These are phyloP conservation scores for Erynnis tages DNA, from an alignment of 2,888 invertebrate genomes.

Conservation along the genomic window DNA sequence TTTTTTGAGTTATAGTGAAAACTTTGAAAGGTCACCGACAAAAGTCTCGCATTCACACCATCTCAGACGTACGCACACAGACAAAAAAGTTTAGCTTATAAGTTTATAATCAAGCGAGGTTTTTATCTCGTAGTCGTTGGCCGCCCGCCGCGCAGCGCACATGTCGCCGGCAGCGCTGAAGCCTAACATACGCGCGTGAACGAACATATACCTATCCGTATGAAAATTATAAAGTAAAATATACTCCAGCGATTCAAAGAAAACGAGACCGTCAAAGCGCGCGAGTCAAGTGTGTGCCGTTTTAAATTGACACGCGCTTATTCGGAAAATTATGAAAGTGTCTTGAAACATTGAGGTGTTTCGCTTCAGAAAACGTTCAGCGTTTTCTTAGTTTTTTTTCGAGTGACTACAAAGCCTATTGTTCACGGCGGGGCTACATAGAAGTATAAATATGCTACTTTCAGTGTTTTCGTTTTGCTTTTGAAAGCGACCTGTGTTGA, in stretches of 20 bases:
- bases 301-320: slow-evolving; percentile 54
- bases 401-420: slow-evolving; percentile 76
- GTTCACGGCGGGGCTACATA: slow-evolving; percentile 54
- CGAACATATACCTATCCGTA: slow-evolving; percentile 57
- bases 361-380: slow-evolving; percentile 59
- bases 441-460: slow-evolving; percentile 65
- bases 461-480: slow-evolving; percentile 65
- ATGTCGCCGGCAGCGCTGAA: slow-evolving; percentile 60
- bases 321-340: slow-evolving; percentile 76
- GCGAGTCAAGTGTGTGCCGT: slow-evolving; percentile 56
- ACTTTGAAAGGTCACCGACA: slow-evolving; percentile 70
- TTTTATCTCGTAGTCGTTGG: slow-evolving; percentile 80
- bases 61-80: slow-evolving; percentile 68
- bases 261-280: slow-evolving; percentile 52
- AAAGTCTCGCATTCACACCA: slow-evolving; percentile 66
- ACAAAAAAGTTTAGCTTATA: slow-evolving; percentile 78
- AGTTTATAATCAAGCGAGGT: slow-evolving; percentile 80
- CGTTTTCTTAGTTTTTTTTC: slow-evolving; percentile 59
- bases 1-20: slow-evolving; percentile 51
- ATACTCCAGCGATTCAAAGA: slow-evolving; percentile 49
- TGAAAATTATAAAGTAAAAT: slow-evolving; percentile 56
- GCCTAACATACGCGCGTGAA: slow-evolving; percentile 65
- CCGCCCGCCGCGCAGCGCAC: slow-evolving; percentile 71
- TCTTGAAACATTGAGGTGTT: slow-evolving; percentile 66
- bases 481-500: slow-evolving; percentile 72